Evolutionary conservation across 2,888 invertebrate genomes (phyloP), one percentile per base, ranked within the genome.

Genomic region (Tyria jacobaeae): DNA sequence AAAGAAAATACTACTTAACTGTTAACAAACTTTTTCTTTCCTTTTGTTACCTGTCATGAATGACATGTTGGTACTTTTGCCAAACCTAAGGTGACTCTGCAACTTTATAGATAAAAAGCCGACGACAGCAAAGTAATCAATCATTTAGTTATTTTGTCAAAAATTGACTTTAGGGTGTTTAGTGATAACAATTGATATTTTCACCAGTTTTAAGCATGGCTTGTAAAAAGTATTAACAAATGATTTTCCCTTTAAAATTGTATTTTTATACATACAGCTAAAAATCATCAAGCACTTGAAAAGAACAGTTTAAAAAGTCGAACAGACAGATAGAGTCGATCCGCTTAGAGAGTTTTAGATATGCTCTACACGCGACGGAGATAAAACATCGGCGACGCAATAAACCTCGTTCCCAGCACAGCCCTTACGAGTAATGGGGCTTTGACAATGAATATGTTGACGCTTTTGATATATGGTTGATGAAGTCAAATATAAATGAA

Each of bases 381-480:
- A 66, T 68, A 75, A 73, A 75, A 64, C 61, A 62, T 53, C n/a
- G 39, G 49, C 53, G 52, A 39, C 54, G 64, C 49, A 75, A 71
- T 75, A 75, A 73, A 66, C 61, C 62, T 61, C 55, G 50, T 60
- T 62, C 52, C 24, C 60, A 47, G 68, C 57, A 60, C 62, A 62
- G 7, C 74, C 65, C 68, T 68, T 61, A 62, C 64, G 68, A 66
- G 62, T 71, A 76, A 76, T 76, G 70, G 65, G 44, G 58, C 68
- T 74, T 57, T 57, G 71, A 71, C 77, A 74, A 71, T 71, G 75
- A 75, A 74, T 75, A 66, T 59, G 68, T 71, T 69, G 75, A 68
- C 71, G 66, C 59, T 65, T 65, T 21, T 68, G 62, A 73, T 70
- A 68, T 76, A 75, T 68, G 66, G 61, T 17, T 37, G 39, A 51